These are phyloP conservation scores for Hippocampus abdominalis DNA, from an alignment of 2,113 vertebrate species.

Conservation along the genomic window DNA sequence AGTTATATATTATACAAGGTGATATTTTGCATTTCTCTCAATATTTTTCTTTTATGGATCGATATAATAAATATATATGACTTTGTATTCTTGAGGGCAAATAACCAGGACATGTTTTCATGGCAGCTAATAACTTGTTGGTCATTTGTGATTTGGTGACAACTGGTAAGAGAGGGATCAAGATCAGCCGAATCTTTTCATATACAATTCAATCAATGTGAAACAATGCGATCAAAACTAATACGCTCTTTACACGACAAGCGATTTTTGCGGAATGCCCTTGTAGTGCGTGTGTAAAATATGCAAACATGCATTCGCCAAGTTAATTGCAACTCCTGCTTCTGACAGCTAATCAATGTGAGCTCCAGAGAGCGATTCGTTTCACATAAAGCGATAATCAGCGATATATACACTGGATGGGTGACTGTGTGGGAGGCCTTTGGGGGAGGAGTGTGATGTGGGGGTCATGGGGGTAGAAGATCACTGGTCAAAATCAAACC, in stretches of 20 bases:
- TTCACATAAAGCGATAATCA: slow-evolving; percentile 24
- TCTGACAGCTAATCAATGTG: slow-evolving; percentile 7
- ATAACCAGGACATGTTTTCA: not conserved
- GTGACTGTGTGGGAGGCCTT: slow-evolving; percentile 24
- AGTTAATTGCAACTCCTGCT: not conserved
- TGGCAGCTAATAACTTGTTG: not conserved
- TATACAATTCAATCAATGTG: not conserved
- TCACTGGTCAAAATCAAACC: slow-evolving; percentile 21
- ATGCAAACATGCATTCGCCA: slow-evolving; percentile 1
- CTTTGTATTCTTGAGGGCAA: no score
- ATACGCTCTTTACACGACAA: not conserved
- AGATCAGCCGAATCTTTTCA: not conserved
- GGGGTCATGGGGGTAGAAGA: slow-evolving; percentile 6
- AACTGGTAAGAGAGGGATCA: not conserved
- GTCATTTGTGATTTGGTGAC: no score
- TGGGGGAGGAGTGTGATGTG: not conserved
- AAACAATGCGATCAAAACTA: not conserved
- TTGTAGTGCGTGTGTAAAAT: not conserved
- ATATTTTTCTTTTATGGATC: no score
- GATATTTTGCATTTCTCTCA: no score
- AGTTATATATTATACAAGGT: no score
- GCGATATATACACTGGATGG: slow-evolving; percentile 7
- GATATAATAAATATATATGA: no score
- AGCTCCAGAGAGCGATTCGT: slow-evolving; percentile 3
- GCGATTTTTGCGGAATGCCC: not conserved